Conservation (phyloP, 2,797 vertebrate genomes). For the Trematocara caparti region DNA sequence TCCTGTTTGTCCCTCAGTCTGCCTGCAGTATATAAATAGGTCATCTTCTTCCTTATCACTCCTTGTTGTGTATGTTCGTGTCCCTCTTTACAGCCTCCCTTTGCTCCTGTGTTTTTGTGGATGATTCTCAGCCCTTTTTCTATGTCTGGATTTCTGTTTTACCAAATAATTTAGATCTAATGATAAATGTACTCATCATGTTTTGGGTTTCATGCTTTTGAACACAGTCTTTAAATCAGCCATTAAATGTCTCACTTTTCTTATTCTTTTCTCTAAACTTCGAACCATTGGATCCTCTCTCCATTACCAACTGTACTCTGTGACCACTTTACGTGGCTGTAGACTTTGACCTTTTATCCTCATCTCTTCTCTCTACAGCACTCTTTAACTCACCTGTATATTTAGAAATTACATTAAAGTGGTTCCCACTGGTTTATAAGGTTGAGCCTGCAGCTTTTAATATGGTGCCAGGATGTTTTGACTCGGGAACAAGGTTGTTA, state of each 20-base stretch:
- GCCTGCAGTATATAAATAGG: not conserved
- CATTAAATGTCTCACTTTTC: not conserved
- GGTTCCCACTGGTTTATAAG: not conserved
- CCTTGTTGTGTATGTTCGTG: not conserved
- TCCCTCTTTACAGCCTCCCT: not conserved
- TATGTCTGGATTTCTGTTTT: not conserved
- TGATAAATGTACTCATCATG: accelerated
- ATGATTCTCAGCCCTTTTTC: not conserved
- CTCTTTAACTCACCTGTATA: not conserved
- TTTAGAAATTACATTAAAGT: not conserved
- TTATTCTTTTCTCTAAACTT: not conserved
- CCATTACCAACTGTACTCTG: not conserved
- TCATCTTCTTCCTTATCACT: not conserved
- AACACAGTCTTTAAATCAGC: not conserved
- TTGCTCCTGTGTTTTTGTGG: not conserved
- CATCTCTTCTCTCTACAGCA: not conserved
- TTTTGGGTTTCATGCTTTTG: not conserved
- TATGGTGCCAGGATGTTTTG: not conserved
- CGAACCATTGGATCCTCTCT: not conserved
- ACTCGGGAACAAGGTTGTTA: not conserved
- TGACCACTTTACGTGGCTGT: not conserved
- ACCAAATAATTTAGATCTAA: not conserved
- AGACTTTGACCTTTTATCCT: not conserved
- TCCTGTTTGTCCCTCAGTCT: not conserved
- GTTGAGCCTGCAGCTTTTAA: not conserved